Conservation (phyloP, 2,797 vertebrate species). For the Neopelma chrysocephalum region DNA sequence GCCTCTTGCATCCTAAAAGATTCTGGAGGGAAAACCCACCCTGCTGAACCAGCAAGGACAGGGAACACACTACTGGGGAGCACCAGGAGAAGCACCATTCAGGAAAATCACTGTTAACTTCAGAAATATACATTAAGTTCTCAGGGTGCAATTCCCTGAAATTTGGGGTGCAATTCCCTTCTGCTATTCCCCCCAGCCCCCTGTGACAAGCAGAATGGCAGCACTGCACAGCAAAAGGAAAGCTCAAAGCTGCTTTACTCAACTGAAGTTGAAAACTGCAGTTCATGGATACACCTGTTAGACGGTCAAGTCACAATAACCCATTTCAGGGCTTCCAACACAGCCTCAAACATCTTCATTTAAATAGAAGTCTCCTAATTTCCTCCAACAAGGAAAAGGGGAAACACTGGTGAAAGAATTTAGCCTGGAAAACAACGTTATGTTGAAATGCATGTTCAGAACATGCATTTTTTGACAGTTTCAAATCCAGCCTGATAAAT, state of each 20-base stretch:
- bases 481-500: not conserved
- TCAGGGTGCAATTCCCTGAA: not conserved
- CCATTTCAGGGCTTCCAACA: not conserved
- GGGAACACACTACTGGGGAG: not conserved
- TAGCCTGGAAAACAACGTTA: not conserved
- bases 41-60: not conserved
- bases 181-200: not conserved
- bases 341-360: not conserved
- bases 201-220: not conserved
- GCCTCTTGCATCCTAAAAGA: not conserved
- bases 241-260: not conserved
- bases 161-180: not conserved
- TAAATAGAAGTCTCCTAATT: not conserved
- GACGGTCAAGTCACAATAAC: not conserved
- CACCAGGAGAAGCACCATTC: accelerated
- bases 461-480: not conserved
- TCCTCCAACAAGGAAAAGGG: not conserved
- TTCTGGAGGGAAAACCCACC: not conserved
- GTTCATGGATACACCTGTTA: not conserved
- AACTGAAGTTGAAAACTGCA: not conserved
- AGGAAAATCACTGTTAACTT: not conserved
- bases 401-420: not conserved
- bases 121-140: not conserved
- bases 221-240: not conserved
- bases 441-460: not conserved